Evolutionary conservation across 2,797 vertebrate species (phyloP), one percentile per base, ranked within the genome.

Genomic region (Gobio occitaniae): DNA sequence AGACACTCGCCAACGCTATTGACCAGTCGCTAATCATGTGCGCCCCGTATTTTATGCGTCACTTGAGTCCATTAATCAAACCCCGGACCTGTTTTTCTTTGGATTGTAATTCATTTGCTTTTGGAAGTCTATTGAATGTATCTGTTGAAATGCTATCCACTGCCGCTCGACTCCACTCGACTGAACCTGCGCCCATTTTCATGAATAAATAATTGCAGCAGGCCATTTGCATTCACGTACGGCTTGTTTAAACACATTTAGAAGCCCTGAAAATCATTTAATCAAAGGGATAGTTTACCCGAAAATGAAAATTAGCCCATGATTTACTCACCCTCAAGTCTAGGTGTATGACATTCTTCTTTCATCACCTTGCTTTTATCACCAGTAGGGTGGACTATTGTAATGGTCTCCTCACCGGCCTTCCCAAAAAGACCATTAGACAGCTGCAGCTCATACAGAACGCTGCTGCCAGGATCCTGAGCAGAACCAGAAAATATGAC

Each of bases 1-100:
- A 86, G 86, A 89, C 89, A 93, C 92, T 86, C 92, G 87, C 92
- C 93, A 92, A 95, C 94, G 93, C 92, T 92, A 93, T 95, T 91
- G 92, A 91, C 93, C 93, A 92, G 85, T 78, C 92, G 83, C 89
- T 93, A 91, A 89, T 83, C 82, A 66, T 71, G 63, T 80, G 68
- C 25, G 89, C 91, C 87, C 56, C 80, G 82, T 91, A 90, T 92
- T 95, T 93, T 93, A 91, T 93, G 91, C 87, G 91, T 95, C 92
- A 90, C 89, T 92, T 90, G 88, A 91, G 92, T 89, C 93, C 88
- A 91, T 94, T 93, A 94, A 95, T 95, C 91, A 93, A 76, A 79
- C 13, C 48, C 29, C 74, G 78, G 80, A 52, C 38, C 1, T 56
- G 9, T 84, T 91, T 92, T 90, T 70, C 84, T 87, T 56, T 4